Percentiles rank a stretch among this genome's conserved stretches.
These are phyloP conservation scores for Nothocercus nigrocapillus DNA, from an alignment of 2,113 vertebrate species.

Conservation along the genomic window DNA sequence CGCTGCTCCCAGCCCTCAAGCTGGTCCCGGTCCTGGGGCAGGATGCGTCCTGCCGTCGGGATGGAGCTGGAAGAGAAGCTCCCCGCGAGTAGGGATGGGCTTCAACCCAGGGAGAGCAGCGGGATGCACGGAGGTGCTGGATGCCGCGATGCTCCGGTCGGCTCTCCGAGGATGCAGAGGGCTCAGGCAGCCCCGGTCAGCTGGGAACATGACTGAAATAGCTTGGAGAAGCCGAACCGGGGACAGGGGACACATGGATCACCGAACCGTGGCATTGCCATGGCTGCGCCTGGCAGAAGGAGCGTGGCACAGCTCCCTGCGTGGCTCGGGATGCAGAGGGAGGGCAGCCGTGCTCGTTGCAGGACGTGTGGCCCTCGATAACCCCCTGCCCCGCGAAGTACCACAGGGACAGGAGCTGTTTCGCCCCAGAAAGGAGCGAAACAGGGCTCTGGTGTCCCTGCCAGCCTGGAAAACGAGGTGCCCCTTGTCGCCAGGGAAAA, in stretches of 20 bases:
- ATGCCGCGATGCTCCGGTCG: neutral
- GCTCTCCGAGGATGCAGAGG: neutral
- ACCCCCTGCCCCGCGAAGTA: neutral
- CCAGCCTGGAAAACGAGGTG: conserved; percentile 10
- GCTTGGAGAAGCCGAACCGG: neutral
- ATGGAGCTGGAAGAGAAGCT: neutral
- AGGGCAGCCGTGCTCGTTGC: neutral
- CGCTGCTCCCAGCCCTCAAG: neutral
- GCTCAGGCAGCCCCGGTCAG: neutral
- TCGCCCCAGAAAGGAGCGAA: neutral
- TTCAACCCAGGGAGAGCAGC: neutral
- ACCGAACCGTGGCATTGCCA: rapidly evolving
- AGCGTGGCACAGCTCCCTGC: rapidly evolving
- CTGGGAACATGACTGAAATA: neutral
- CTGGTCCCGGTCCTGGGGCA: neutral
- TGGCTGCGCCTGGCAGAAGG: neutral
- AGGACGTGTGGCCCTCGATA: no score
- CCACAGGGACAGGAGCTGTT: neutral
- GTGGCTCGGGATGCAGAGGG: neutral
- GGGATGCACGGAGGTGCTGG: neutral
- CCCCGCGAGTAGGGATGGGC: neutral
- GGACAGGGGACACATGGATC: neutral
- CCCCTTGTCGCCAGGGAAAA: conserved; percentile 40
- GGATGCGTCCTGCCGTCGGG: neutral
- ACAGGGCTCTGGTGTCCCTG: neutral